Conservation (phyloP, 2,888 invertebrate species). For the Cataglyphis albicans region DNA sequence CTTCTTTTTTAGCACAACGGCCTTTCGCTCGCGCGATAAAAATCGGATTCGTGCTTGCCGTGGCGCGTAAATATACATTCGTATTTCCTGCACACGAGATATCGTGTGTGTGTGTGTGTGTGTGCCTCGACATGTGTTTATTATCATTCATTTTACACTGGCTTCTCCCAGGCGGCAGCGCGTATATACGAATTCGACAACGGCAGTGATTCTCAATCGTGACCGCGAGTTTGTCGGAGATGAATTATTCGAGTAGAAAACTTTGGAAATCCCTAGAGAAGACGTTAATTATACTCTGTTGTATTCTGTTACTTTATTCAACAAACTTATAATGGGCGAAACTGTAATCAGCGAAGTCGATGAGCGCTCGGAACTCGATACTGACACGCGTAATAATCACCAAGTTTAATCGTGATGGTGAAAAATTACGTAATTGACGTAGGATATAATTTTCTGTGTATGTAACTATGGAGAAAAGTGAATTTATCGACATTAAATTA, state of each 20-base stretch:
- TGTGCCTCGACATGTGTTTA: constrained; percentile 29
- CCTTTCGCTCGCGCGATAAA: constrained; percentile 61
- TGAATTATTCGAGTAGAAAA: not conserved
- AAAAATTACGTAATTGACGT: not conserved
- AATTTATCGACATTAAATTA: not conserved
- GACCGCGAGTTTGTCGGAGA: not conserved
- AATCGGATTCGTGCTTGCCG: constrained; percentile 5
- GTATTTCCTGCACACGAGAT: constrained; percentile 15
- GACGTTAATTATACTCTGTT: not conserved
- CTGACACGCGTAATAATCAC: constrained; percentile 15
- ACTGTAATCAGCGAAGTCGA: not conserved
- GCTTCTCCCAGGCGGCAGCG: not conserved
- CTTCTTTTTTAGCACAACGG: constrained; percentile 24
- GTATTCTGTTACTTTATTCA: not conserved
- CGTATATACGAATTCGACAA: not conserved
- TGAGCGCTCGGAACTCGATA: not conserved
- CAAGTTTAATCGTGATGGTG: constrained; percentile 1
- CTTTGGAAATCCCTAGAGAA: not conserved
- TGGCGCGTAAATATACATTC: constrained; percentile 13
- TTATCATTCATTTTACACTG: constrained; percentile 27
- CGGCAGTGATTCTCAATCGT: not conserved
- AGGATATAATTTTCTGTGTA: not conserved
- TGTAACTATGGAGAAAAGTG: not conserved
- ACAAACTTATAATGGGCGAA: not conserved
- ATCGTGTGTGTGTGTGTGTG: not conserved